Base-by-base conservation (phyloP, 2,888 invertebrate species). In the Scaptodrosophila latifasciaeformis region DNA sequence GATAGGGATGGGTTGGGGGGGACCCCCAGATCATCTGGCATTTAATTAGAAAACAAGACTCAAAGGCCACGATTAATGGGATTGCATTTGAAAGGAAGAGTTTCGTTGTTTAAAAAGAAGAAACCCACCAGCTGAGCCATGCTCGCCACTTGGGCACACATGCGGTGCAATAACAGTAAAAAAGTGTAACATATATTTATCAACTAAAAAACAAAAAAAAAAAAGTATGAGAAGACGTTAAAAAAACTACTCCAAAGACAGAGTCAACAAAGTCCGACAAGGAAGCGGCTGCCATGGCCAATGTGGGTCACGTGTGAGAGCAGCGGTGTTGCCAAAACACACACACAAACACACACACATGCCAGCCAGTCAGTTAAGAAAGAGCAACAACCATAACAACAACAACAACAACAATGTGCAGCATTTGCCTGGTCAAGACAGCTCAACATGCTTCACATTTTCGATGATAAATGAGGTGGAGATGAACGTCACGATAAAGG, bases 131-230 rank as follows among this genome's bases (percentile, higher is more conserved):
- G 7, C 2, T 58, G 74, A 72, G 74, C 74, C 74, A 72, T 77
- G 75, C 70, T 62, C n/a, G n/a, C n/a, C n/a, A n/a, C n/a, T n/a
- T 49, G 67, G 55, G 57, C 61, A 21, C 75, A 74, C 78, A 72
- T 78, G 75, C 75, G 71, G 71, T 62, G 65, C 78, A 75, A 78
- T 72, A 72, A 78, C 78, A 70, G 78, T 72, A 72, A 72, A 72
- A 72, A 78, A 78, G 72, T 72, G 78, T 72, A 72, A 72, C 78
- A 78, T 78, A 78, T 75, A 78, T 72, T 72, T 72, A 72, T 72
- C 72, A 61, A 77, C 78, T 70, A 55, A 74, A 67, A 34, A 70
- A 70, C 2, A 57, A 37, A 53, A 19, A 13, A 29, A 52, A 37
- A n/a, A n/a, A n/a, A n/a, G n/a, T n/a, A n/a, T n/a, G n/a, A n/a